These are phyloP conservation scores for Eupsittula cactorum DNA, from an alignment of 2,113 vertebrate genomes.

Conservation along the genomic window DNA sequence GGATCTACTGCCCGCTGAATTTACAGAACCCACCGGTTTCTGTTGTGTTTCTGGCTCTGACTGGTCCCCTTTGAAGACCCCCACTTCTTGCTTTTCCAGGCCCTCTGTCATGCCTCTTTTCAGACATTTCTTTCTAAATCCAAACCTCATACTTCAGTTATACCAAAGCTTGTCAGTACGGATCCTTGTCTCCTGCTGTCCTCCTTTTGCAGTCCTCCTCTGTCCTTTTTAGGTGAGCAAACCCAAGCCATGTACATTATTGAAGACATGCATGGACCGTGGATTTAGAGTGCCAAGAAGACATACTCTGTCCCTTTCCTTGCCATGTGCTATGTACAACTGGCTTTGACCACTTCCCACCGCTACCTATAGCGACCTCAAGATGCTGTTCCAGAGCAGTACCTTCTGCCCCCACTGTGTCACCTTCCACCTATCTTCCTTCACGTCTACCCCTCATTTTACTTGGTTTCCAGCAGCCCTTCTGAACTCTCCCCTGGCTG, in stretches of 20 bases:
- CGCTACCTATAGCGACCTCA: neutral
- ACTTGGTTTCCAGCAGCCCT: neutral
- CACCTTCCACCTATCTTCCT: neutral
- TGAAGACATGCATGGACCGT: rapidly evolving
- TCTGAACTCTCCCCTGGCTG: neutral
- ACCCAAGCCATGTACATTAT: rapidly evolving
- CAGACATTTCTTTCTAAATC: neutral
- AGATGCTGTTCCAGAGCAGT: neutral
- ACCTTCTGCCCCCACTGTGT: neutral
- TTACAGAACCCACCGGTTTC: rapidly evolving
- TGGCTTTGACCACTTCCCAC: neutral
- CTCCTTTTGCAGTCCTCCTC: neutral
- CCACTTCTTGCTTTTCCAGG: neutral
- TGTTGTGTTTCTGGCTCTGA: neutral
- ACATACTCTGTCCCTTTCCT: neutral
- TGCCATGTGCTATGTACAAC: neutral
- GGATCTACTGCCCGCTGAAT: neutral
- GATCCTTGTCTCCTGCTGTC: neutral
- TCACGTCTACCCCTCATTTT: neutral
- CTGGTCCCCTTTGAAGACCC: neutral
- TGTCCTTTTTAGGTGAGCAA: neutral
- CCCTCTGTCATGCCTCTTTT: neutral
- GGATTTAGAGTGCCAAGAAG: neutral
- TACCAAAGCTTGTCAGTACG: neutral
- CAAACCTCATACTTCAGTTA: neutral